Evolutionary conservation across 2,888 invertebrate species (phyloP), one percentile per base, ranked within the genome.

Genomic region (Macrosoma leucophasiata): DNA sequence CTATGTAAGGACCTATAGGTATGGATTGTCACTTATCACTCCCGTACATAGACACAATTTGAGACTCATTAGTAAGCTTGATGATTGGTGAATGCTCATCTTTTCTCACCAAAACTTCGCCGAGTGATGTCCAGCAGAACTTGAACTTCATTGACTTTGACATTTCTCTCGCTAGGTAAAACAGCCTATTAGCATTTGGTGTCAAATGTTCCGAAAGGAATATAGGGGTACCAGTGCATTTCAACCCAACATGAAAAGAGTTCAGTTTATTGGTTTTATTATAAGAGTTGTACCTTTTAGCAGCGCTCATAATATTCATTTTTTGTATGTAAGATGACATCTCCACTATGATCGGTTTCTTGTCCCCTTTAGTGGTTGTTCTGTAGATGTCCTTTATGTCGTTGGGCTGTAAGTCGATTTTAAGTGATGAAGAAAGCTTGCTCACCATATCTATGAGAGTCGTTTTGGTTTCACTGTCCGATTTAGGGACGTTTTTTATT

Each of bases 11-110:
- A n/a, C n/a, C n/a, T n/a, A n/a, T 41, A 30, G 46, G 43, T 27
- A 41, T 43, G n/a, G 25, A 43, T 36, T 25, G 43, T 20, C 43
- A 50, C 13, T 47, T 36, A 18, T 41, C 42, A 6, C 34, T 37
- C 12, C 13, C 43, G 14, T 33, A 31, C 37, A 47, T 21, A 15
- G 9, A 47, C 15, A 29, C 29, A 10, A 46, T 46, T 39, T 35
- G 36, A 10, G 43, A 42, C 29, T 42, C 44, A 10, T 30, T 41
- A 17, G 28, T 41, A 11, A 46, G 42, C 31, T 50, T 46, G n/a
- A 50, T 43, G 2, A 34, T 48, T 3, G 33, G 39, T 9, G 48
- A 46, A 17, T 25, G 12, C 15, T 29, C 21, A 21, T 22, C 21
- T 10, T 36, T 27, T 6, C 29, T 20, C 21, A 41, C 30, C 9